Evolutionary conservation across 2,888 invertebrate species (phyloP).

Genomic region (Liopterus haemorrhoidalis): DNA sequence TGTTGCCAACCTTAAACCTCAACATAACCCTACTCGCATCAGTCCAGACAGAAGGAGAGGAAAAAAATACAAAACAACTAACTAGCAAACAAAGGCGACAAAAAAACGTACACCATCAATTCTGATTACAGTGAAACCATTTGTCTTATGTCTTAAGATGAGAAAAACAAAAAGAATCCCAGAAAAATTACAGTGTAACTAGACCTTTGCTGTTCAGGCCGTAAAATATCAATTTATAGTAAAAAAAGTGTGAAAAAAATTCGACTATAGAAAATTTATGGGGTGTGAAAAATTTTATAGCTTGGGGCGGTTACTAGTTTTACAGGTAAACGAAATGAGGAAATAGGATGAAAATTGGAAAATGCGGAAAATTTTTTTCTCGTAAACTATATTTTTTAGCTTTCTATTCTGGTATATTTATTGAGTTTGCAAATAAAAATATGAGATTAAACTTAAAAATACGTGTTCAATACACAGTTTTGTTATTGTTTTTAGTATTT

Average conservation of each 20-base stretch:
- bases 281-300: constrained; percentile 14
- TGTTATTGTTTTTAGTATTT: too few relatives aligned
- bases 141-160: constrained; percentile 19
- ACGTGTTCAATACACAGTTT: too few relatives aligned
- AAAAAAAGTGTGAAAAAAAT: constrained; percentile 29
- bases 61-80: constrained; percentile 17
- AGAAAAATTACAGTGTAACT: constrained; percentile 35
- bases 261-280: constrained; percentile 9
- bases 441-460: too few relatives aligned
- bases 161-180: background rate
- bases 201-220: constrained; percentile 39
- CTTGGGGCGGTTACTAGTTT: too few relatives aligned
- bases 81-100: constrained; percentile 23
- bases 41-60: background rate
- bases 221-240: constrained; percentile 44
- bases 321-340: too few relatives aligned
- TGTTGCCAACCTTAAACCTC: too few relatives aligned
- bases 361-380: too few relatives aligned
- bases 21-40: too few relatives aligned
- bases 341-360: too few relatives aligned
- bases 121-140: constrained; percentile 24
- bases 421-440: too few relatives aligned
- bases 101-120: constrained; percentile 23
- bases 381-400: too few relatives aligned
- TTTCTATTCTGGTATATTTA: too few relatives aligned